Base-by-base conservation (phyloP, 2,113 vertebrate genomes). In the Promerops cafer region DNA sequence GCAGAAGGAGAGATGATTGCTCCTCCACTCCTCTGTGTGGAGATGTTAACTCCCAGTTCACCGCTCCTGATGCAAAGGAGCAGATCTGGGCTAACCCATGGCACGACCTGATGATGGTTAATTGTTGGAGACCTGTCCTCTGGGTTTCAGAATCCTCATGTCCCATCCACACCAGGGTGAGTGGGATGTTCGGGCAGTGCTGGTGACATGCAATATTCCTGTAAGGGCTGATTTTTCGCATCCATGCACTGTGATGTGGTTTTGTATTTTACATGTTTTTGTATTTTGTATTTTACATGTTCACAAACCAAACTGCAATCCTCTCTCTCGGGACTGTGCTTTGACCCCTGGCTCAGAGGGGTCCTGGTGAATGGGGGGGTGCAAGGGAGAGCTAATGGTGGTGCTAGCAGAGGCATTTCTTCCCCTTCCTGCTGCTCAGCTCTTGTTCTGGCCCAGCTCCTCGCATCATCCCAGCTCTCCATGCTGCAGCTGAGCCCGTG, bases 201-300 rank as follows among this genome's bases (percentile, higher is more conserved):
- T 74, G 82, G 24, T 83, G 50, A n/a, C 20, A 2, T 21, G 3
- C 0, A 0, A 24, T 30, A 3, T 80, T 93, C 23, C 45, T 40
- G 12, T 20, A 66, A 70, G 54, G 21, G 47, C 54, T 82, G 54
- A 3, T 3, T 69, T 74, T 72, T 44, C 22, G 10, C 30, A 30
- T 30, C 37, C 16, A 4, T 11, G 30, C 11, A 1, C 8, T 15
- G 16, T 22, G 33, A 72, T 0, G 3, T 0, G 17, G 1, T 56
- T 80, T 59, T 45, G 16, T n/a, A 30, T 84, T 89, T 71, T 10
- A 26, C 5, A 3, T 7, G 7, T 13, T 87, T 85, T 66, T 50
- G 9, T 68, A 28, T 53, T 69, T 77, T 13, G 28, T 44, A 23
- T 68, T 68, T 59, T 18, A 27, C 3, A 2, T 4, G 7, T 45